These are phyloP conservation scores for Artibeus lituratus DNA, from an alignment of 2,797 vertebrate genomes.

Conservation along the genomic window DNA sequence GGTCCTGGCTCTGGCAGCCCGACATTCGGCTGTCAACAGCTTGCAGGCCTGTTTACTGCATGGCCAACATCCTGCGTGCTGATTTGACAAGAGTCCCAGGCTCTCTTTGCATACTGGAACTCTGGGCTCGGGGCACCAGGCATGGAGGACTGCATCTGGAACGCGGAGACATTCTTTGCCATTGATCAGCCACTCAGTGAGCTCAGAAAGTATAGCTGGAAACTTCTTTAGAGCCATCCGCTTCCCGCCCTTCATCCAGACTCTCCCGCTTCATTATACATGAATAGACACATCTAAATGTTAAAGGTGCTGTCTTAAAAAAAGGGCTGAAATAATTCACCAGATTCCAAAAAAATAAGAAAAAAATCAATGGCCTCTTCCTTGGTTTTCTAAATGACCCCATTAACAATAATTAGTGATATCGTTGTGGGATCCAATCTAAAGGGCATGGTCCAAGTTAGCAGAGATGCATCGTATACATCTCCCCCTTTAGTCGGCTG, in stretches of 20 bases:
- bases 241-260: background rate
- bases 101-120: constrained; percentile 46
- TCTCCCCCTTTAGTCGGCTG: background rate
- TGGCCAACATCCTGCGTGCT: constrained; percentile 49
- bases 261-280: constrained; percentile 48
- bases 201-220: background rate
- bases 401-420: background rate
- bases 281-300: background rate
- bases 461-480: background rate
- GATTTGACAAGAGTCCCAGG: constrained; percentile 37
- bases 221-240: background rate
- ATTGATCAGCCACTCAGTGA: background rate
- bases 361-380: background rate
- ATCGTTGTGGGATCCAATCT: background rate
- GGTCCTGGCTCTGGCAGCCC: constrained; percentile 17
- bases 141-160: constrained; percentile 28
- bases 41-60: constrained; percentile 45
- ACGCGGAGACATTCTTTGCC: background rate
- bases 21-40: constrained; percentile 29
- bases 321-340: background rate
- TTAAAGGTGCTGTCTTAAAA: constrained; percentile 41
- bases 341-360: background rate
- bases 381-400: constrained; percentile 39
- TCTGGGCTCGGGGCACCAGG: background rate
- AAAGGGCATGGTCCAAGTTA: background rate